Percentiles rank a stretch among this genome's conserved stretches.
phyloP scores from a whole-genome alignment of 2,113 vertebrate genomes.

The Leptosomus discolor region DNA sequence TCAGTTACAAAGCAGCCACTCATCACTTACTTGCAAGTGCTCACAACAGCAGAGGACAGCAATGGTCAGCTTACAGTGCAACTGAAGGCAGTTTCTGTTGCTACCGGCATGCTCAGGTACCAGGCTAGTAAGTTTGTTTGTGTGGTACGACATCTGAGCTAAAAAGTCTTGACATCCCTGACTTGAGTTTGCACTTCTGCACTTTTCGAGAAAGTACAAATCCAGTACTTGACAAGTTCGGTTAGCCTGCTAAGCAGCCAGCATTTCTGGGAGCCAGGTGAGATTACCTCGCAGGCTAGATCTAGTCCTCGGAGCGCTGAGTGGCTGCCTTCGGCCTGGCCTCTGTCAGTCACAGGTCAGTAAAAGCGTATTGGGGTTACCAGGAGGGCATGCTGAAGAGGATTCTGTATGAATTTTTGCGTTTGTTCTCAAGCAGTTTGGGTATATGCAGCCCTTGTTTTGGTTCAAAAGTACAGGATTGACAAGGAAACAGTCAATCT shows the following conservation, averaged over 20 bases:
- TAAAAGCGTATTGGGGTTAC: not conserved
- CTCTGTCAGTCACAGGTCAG: not conserved
- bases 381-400: not conserved
- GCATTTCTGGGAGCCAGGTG: not conserved
- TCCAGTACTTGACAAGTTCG: not conserved
- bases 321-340: not conserved
- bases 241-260: not conserved
- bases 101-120: not conserved
- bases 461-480: not conserved
- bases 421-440: not conserved
- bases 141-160: not conserved
- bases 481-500: not conserved
- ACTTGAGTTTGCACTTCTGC: not conserved
- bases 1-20: not conserved
- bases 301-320: not conserved
- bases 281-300: not conserved
- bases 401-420: not conserved
- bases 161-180: not conserved
- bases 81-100: fast-evolving
- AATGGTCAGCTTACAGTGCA: not conserved
- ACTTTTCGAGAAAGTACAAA: not conserved
- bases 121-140: not conserved
- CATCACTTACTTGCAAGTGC: not conserved
- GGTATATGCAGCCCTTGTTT: not conserved
- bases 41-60: not conserved